These are phyloP conservation scores for Petrocephalus schoutedeni DNA, from an alignment of 2,797 vertebrate genomes.

Conservation along the genomic window DNA sequence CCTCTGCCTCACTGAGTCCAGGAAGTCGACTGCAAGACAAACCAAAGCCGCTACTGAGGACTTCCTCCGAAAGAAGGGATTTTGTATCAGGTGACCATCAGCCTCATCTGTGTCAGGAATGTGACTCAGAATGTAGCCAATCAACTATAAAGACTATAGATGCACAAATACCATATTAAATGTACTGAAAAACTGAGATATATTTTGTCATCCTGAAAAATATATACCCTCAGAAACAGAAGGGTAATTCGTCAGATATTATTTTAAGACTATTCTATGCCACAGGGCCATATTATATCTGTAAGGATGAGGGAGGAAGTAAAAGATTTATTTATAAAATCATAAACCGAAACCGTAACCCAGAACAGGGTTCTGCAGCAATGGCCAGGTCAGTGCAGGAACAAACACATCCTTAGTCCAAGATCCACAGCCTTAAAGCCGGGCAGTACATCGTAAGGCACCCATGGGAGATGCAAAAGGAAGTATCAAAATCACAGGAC, in stretches of 20 bases:
- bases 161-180: background rate
- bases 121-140: background rate
- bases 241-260: background rate
- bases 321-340: background rate
- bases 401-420: background rate
- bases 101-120: background rate
- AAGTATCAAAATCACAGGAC: background rate
- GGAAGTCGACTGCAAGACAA: conserved; percentile 68
- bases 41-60: background rate
- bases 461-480: background rate
- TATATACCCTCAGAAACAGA: background rate
- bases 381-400: background rate
- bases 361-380: background rate
- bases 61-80: background rate
- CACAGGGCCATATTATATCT: background rate
- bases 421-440: background rate
- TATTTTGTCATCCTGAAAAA: background rate
- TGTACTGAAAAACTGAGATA: background rate
- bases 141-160: background rate
- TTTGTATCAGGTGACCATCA: background rate
- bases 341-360: background rate
- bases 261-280: background rate
- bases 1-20: conserved; percentile 74
- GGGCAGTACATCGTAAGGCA: background rate
- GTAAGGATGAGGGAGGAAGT: background rate